Evolutionary conservation across 64 coral and sea anemone species (phyloP).

Genomic region (Acropora tenuis): DNA sequence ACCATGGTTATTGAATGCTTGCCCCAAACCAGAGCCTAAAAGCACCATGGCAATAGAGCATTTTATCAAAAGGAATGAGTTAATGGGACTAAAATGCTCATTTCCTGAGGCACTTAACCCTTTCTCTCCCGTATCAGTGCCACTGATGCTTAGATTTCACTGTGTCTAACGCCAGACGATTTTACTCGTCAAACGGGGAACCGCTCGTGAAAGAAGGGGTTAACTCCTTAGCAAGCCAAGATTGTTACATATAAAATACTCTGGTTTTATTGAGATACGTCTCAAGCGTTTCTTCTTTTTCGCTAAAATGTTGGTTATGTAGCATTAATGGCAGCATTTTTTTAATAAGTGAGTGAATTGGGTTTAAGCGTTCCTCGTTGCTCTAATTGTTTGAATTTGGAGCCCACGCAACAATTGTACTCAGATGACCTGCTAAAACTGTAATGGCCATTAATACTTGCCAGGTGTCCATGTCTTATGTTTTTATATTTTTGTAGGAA

Average conservation of each 20-base stretch:
- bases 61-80: not conserved
- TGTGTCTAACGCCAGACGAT: too few species aligned
- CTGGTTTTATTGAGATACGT: not conserved
- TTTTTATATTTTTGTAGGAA: too few species aligned
- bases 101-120: not conserved
- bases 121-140: too few species aligned
- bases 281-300: not conserved
- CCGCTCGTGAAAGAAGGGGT: not conserved
- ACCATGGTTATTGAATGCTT: too few species aligned
- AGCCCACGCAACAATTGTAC: not conserved
- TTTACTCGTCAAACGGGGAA: not conserved
- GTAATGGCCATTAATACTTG: not conserved
- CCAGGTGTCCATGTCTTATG: too few species aligned
- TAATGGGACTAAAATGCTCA: not conserved
- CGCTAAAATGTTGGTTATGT: not conserved
- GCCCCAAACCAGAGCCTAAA: too few species aligned
- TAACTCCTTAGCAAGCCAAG: not conserved
- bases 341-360: not conserved
- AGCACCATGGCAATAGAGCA: too few species aligned
- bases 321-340: not conserved
- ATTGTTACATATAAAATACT: slow-evolving; percentile 1
- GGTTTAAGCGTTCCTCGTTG: not conserved
- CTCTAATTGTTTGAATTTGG: slow-evolving; percentile 5
- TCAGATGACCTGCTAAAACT: not conserved
- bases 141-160: too few species aligned